phyloP scores from a whole-genome alignment of 2,113 vertebrate genomes.

The Oryctolagus cuniculus region DNA sequence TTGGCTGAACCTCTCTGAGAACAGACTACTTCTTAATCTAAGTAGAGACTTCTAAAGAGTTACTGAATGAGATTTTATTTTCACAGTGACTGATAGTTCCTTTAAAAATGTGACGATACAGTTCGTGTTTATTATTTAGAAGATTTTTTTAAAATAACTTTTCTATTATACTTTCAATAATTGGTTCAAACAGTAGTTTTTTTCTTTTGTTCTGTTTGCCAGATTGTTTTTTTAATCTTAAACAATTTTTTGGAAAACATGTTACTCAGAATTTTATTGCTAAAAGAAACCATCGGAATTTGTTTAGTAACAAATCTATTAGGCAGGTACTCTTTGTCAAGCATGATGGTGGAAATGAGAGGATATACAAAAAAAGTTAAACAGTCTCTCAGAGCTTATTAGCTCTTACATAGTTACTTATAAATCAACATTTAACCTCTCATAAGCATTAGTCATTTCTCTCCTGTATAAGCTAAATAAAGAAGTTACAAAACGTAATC shows the following conservation, averaged over 20 bases:
- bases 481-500: conserved; percentile 79
- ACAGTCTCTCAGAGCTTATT: background rate
- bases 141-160: background rate
- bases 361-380: conserved; percentile 28
- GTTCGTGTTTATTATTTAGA: conserved; percentile 30
- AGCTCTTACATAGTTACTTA: conserved; percentile 2
- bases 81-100: background rate
- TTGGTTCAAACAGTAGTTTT: background rate
- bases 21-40: background rate
- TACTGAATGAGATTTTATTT: conserved; percentile 38
- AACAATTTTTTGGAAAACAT: conserved; percentile 23
- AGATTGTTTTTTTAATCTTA: conserved; percentile 25
- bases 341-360: background rate
- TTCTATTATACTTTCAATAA: background rate
- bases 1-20: background rate
- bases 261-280: conserved; percentile 16
- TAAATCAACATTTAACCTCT: conserved; percentile 27
- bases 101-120: background rate
- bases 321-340: background rate
- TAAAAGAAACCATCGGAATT: conserved; percentile 54
- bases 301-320: conserved; percentile 23
- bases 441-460: conserved; percentile 71
- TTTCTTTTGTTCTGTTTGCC: background rate
- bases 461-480: conserved; percentile 80
- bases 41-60: background rate